Evolutionary conservation across 2,888 invertebrate genomes (phyloP).

Genomic region (Rhogogaster chlorosoma): DNA sequence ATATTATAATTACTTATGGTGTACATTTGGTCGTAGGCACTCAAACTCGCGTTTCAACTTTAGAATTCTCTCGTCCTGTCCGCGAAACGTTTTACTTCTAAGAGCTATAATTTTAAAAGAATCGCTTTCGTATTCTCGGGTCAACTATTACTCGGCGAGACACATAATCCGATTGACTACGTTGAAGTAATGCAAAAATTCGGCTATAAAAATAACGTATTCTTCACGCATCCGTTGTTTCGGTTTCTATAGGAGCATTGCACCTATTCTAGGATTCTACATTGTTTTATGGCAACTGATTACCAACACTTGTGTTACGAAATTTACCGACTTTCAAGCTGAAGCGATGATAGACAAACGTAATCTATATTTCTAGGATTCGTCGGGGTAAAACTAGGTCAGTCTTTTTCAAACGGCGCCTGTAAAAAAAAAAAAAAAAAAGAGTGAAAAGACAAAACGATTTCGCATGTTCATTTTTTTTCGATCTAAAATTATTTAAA

Average conservation of each 20-base stretch:
- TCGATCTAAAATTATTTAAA: background rate
- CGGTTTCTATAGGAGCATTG: conserved; percentile 19
- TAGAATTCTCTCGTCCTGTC: background rate
- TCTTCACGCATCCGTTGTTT: background rate
- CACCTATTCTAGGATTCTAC: background rate
- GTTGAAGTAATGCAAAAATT: conserved; percentile 6
- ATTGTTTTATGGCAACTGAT: conserved; percentile 30
- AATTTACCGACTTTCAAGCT: conserved; percentile 1
- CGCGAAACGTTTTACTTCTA: background rate
- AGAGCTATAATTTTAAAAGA: background rate
- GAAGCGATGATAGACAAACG: background rate
- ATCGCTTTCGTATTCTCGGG: background rate
- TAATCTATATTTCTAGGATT: background rate
- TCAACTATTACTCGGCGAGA: background rate
- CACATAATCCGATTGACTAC: background rate
- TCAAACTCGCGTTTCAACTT: background rate
- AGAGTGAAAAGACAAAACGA: background rate
- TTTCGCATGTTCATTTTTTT: background rate
- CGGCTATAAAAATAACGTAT: background rate
- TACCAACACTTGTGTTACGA: conserved; percentile 17
- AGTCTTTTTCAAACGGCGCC: background rate
- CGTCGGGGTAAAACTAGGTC: background rate
- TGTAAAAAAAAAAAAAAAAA: background rate
- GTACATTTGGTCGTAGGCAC: background rate
- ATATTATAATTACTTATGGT: background rate